These are phyloP conservation scores for Uropetala carovei DNA, from an alignment of 2,888 invertebrate genomes.

Conservation along the genomic window DNA sequence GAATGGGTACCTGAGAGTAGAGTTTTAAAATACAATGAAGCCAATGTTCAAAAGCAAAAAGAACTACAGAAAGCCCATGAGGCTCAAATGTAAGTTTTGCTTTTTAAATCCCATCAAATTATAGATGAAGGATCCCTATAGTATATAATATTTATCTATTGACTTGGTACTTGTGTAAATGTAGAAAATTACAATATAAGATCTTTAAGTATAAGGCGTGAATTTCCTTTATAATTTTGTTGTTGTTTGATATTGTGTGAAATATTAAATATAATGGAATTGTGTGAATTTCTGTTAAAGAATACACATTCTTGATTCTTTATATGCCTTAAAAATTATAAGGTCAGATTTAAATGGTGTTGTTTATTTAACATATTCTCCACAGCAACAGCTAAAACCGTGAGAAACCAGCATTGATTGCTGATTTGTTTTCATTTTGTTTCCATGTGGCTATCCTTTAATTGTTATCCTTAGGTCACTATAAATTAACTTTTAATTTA, in stretches of 20 bases:
- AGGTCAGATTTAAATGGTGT: too few species aligned
- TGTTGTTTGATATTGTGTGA: too few species aligned
- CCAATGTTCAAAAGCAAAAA: constrained; percentile 91
- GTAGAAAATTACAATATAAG: background rate
- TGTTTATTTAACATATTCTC: background rate
- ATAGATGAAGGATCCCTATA: too few species aligned
- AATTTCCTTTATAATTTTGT: background rate
- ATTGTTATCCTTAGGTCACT: too few species aligned
- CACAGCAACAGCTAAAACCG: background rate
- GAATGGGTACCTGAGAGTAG: constrained; percentile 95
- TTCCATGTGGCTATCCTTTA: background rate
- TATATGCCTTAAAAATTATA: too few species aligned
- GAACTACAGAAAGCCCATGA: constrained; percentile 90
- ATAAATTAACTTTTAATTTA: too few species aligned
- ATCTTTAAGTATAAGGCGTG: background rate
- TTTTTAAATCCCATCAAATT: background rate
- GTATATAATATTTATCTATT: background rate
- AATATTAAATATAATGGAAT: too few species aligned
- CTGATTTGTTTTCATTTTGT: constrained; percentile 18
- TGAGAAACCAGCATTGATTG: constrained; percentile 4
- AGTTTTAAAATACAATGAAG: constrained; percentile 93
- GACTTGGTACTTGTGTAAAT: background rate
- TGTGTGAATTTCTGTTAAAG: too few species aligned
- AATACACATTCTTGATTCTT: too few species aligned
- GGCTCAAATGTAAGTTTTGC: constrained; percentile 77